Evolutionary conservation across 2,888 invertebrate genomes (phyloP).

Genomic region (Lagria hirta): DNA sequence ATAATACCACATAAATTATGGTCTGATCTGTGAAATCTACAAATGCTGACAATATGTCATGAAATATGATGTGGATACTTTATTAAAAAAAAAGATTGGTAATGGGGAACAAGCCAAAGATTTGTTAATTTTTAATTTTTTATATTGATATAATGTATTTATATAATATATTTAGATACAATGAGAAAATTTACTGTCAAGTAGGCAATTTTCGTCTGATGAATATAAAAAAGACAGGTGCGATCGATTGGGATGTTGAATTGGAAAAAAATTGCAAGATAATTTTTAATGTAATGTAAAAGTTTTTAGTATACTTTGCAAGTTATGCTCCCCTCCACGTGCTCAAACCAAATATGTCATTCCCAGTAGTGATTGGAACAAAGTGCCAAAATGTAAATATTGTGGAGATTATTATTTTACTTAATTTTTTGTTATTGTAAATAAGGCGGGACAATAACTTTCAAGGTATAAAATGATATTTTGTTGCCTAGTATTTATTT

Average conservation of each 20-base stretch:
- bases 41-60: constrained; percentile 49
- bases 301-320: constrained; percentile 27
- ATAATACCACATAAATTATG: constrained; percentile 35
- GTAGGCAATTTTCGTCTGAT: constrained; percentile 33
- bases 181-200: constrained; percentile 43
- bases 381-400: constrained; percentile 25
- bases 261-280: too few relatives aligned
- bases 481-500: constrained; percentile 23
- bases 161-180: constrained; percentile 52
- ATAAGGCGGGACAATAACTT: constrained; percentile 29
- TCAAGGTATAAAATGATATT: constrained; percentile 22
- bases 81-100: constrained; percentile 60
- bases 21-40: constrained; percentile 43
- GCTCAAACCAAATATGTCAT: constrained; percentile 8
- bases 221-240: too few relatives aligned
- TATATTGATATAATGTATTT: constrained; percentile 50
- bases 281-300: too few relatives aligned
- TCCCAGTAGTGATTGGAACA: constrained; percentile 15
- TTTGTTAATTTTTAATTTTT: constrained; percentile 71
- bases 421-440: too few relatives aligned
- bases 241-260: constrained; percentile 35
- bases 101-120: constrained; percentile 83
- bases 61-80: constrained; percentile 37
- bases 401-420: too few relatives aligned
- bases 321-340: constrained; percentile 23